These are phyloP conservation scores for Coleophora deauratella DNA, from an alignment of 2,888 invertebrate genomes.

Conservation along the genomic window DNA sequence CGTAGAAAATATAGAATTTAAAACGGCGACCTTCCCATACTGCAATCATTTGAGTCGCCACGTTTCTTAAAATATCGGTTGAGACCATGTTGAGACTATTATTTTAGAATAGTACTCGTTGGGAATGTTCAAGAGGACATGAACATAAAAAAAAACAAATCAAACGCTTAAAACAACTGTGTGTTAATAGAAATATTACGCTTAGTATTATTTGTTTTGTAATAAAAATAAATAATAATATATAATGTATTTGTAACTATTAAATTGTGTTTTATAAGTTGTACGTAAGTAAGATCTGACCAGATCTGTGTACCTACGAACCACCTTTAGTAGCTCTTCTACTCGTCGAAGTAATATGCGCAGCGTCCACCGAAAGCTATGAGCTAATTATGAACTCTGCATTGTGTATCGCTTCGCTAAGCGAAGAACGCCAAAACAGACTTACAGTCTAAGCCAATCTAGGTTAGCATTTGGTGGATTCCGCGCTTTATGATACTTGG, in stretches of 20 bases:
- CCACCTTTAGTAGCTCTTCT: constrained; percentile 55
- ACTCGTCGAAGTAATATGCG: constrained; percentile 8
- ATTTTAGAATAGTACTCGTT: constrained; percentile 27
- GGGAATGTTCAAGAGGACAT: constrained; percentile 39
- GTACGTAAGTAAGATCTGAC: constrained; percentile 62
- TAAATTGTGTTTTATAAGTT: constrained; percentile 54
- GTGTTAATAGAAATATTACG: constrained; percentile 69
- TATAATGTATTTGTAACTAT: constrained; percentile 52
- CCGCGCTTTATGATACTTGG: too few relatives aligned
- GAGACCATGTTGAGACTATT: constrained; percentile 37
- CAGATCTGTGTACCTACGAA: constrained; percentile 59
- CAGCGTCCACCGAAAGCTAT: too few relatives aligned
- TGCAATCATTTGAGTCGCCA: constrained; percentile 28
- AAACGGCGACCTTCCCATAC: constrained; percentile 32
- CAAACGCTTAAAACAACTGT: constrained; percentile 63
- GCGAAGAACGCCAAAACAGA: too few relatives aligned
- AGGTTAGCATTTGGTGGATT: too few relatives aligned
- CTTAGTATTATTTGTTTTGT: constrained; percentile 65
- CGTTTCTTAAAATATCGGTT: constrained; percentile 44
- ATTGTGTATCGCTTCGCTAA: too few relatives aligned
- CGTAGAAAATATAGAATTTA: constrained; percentile 58
- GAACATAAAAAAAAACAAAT: constrained; percentile 45
- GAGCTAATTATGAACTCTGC: too few relatives aligned
- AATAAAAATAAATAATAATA: constrained; percentile 30
- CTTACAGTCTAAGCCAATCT: too few relatives aligned